phyloP scores from a whole-genome alignment of 2,888 invertebrate genomes.

The Drosophila ustulata region DNA sequence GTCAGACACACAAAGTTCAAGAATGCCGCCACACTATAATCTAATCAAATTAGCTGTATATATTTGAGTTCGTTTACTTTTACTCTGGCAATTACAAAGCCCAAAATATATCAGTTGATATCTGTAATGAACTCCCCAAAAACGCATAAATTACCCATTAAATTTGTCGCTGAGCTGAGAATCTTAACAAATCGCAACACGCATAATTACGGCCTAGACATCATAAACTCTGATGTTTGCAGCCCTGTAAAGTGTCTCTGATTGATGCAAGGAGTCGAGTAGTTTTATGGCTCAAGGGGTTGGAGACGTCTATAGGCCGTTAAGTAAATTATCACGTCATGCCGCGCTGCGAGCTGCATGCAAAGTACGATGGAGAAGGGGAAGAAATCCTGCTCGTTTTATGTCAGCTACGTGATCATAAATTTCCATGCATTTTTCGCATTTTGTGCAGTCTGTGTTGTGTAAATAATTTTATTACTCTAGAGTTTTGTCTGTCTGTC shows the following conservation, averaged over 20 bases:
- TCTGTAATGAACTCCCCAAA: slow-evolving; percentile 33
- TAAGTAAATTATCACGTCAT: slow-evolving; percentile 69
- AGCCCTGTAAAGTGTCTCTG: slow-evolving; percentile 61
- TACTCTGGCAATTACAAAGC: slow-evolving; percentile 29
- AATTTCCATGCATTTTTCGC: slow-evolving; percentile 59
- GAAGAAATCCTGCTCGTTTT: slow-evolving; percentile 42
- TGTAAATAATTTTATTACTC: slow-evolving; percentile 55
- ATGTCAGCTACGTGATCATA: slow-evolving; percentile 72
- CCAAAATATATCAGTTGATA: slow-evolving; percentile 22
- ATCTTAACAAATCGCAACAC: slow-evolving; percentile 42
- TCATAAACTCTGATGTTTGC: slow-evolving; percentile 71
- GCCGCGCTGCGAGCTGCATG: slow-evolving; percentile 45
- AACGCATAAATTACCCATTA: slow-evolving; percentile 48
- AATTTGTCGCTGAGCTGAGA: slow-evolving; percentile 40
- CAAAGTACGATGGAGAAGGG: slow-evolving; percentile 30
- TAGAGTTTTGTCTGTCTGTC: slow-evolving; percentile 32
- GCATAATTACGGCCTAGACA: slow-evolving; percentile 70
- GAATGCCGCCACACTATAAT: slow-evolving; percentile 8
- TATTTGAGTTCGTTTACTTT: slow-evolving; percentile 1
- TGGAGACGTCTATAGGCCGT: slow-evolving; percentile 27
- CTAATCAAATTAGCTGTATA: slow-evolving; percentile 21
- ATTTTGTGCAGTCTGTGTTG: slow-evolving; percentile 35
- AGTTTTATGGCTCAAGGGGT: slow-evolving; percentile 24
- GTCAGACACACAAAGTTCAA: slow-evolving; percentile 25
- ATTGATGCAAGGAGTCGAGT: slow-evolving; percentile 31